Evolutionary conservation across 2,888 invertebrate species (phyloP).

Genomic region (Amiota minor): DNA sequence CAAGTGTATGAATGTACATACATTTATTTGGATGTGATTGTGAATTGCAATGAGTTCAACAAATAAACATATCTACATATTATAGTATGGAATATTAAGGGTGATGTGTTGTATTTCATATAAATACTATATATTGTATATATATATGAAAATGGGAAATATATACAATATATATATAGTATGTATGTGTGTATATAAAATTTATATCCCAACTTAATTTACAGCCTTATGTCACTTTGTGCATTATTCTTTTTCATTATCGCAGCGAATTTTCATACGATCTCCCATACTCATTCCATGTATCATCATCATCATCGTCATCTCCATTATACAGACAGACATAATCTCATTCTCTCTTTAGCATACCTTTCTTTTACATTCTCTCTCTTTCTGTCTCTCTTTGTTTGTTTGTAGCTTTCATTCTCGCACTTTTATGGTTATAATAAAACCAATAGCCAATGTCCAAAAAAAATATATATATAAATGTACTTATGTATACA

Average conservation of each 20-base stretch:
- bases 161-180: constrained; percentile 5
- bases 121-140: background rate
- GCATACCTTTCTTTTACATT: background rate
- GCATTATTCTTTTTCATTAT: constrained; percentile 65
- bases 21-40: too few species aligned
- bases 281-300: background rate
- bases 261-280: constrained; percentile 37
- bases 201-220: constrained; percentile 53
- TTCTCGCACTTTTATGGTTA: background rate
- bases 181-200: constrained; percentile 17
- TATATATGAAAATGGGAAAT: background rate
- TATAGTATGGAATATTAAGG: background rate
- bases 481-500: background rate
- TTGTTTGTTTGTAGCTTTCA: background rate
- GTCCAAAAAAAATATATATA: constrained; percentile 19
- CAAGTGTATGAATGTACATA: too few species aligned
- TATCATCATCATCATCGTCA: too few species aligned
- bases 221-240: constrained; percentile 67
- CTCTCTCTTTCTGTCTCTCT: constrained; percentile 11
- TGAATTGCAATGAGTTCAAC: constrained; percentile 4
- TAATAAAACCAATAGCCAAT: constrained; percentile 7
- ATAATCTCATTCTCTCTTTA: too few species aligned
- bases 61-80: constrained; percentile 23
- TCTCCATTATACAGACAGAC: too few species aligned
- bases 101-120: too few species aligned